Evolutionary conservation across 2,888 invertebrate species (phyloP).

Genomic region (Nomada goodeniana): DNA sequence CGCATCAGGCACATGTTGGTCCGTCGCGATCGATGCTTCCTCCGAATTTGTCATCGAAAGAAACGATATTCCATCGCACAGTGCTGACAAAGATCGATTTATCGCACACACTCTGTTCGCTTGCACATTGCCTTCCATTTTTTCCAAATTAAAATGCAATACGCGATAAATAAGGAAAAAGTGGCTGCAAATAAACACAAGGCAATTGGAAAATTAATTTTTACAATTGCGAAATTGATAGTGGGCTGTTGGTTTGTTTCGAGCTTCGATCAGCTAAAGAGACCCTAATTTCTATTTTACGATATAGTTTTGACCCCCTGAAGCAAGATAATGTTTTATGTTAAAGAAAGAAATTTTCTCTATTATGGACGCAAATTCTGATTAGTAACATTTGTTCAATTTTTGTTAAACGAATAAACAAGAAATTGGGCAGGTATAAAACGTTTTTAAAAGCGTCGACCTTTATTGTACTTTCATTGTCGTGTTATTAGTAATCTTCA

Average conservation of each 20-base stretch:
- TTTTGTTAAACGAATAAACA: background rate
- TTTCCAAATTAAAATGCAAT: background rate
- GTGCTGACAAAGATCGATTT: background rate
- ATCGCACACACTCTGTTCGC: background rate
- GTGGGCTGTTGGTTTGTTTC: background rate
- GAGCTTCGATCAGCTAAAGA: too few species aligned
- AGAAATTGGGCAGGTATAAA: background rate
- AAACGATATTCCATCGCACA: slow-evolving; percentile 5
- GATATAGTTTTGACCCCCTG: too few species aligned
- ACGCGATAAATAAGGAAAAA: background rate
- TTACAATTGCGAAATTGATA: background rate
- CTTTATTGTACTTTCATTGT: background rate
- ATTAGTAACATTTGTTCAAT: background rate
- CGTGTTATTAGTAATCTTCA: background rate
- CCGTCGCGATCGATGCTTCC: slow-evolving; percentile 43
- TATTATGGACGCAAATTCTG: slow-evolving; percentile 21
- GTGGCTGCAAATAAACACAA: background rate
- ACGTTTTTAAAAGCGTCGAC: background rate
- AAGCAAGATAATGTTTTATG: too few species aligned
- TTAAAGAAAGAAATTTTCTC: background rate
- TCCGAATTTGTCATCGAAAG: background rate
- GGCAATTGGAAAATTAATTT: background rate
- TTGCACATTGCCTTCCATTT: background rate
- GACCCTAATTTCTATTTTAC: too few species aligned
- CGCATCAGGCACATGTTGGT: slow-evolving; percentile 59